A percentile compares a stretch with the other conserved stretches of the same genome.
These are phyloP conservation scores for Emydura subglobosa DNA, from an alignment of 2,113 vertebrate genomes.

Conservation along the genomic window DNA sequence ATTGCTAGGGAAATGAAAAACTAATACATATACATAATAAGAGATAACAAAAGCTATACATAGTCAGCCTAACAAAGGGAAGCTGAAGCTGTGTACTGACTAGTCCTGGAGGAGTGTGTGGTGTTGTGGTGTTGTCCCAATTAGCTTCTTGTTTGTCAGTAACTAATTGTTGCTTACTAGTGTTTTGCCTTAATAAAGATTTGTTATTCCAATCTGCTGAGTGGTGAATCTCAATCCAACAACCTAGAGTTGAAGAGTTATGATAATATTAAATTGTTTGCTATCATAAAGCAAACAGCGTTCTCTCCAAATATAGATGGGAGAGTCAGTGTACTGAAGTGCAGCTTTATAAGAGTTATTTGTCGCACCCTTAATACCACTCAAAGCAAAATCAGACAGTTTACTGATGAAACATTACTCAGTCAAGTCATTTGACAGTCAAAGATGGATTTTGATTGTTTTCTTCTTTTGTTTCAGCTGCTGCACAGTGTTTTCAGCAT, in stretches of 20 bases:
- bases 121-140: not conserved
- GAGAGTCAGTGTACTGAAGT: constrained; percentile 27
- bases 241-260: constrained; percentile 34
- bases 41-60: not conserved
- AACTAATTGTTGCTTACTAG: not conserved
- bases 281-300: not conserved
- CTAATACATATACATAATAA: too few relatives aligned
- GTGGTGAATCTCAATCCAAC: not conserved
- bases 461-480: constrained; percentile 36
- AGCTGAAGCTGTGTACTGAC: not conserved
- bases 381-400: constrained; percentile 35
- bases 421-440: constrained; percentile 13
- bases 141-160: not conserved
- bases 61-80: not conserved
- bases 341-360: constrained; percentile 14
- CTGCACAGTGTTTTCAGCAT: constrained; percentile 33
- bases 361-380: constrained; percentile 27
- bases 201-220: not conserved
- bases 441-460: constrained; percentile 60
- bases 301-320: constrained; percentile 19
- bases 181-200: not conserved
- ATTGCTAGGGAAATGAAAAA: not conserved
- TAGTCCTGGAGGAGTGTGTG: not conserved
- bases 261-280: constrained; percentile 54
- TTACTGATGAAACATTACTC: not conserved